Percentiles rank a stretch among this genome's conserved stretches.
Conservation (phyloP, 2,888 invertebrate species). For the Gibbula magus region DNA sequence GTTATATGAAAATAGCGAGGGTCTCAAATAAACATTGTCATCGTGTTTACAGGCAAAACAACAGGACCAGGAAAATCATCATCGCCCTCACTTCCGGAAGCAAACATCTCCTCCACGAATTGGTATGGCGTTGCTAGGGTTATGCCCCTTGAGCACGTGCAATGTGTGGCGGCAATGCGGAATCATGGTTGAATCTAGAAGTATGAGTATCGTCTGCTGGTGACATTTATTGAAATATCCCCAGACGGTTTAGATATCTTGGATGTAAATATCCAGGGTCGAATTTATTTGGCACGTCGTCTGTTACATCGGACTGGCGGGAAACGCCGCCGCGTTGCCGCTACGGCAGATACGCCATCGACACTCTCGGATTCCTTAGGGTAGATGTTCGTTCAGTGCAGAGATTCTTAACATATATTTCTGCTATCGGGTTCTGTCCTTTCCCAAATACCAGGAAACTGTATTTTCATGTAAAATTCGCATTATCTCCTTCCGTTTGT, state of each 20-base stretch:
- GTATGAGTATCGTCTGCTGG: neutral
- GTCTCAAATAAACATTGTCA: conserved; percentile 8
- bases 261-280: neutral
- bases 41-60: neutral
- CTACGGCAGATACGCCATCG: neutral
- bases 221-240: neutral
- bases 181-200: neutral
- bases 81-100: neutral
- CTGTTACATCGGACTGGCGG: neutral
- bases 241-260: neutral
- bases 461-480: no score
- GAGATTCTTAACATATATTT: no score
- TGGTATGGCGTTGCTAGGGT: neutral
- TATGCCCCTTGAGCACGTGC: conserved; percentile 10
- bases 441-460: no score
- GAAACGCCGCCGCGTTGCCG: neutral
- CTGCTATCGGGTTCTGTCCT: no score
- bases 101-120: neutral
- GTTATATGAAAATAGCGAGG: neutral
- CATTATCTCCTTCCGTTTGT: no score
- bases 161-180: neutral
- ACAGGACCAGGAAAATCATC: conserved; percentile 4
- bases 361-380: neutral
- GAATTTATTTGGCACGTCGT: neutral
- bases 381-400: neutral